Conservation (phyloP, 2,888 invertebrate species). For the Sminthurides aquaticus region DNA sequence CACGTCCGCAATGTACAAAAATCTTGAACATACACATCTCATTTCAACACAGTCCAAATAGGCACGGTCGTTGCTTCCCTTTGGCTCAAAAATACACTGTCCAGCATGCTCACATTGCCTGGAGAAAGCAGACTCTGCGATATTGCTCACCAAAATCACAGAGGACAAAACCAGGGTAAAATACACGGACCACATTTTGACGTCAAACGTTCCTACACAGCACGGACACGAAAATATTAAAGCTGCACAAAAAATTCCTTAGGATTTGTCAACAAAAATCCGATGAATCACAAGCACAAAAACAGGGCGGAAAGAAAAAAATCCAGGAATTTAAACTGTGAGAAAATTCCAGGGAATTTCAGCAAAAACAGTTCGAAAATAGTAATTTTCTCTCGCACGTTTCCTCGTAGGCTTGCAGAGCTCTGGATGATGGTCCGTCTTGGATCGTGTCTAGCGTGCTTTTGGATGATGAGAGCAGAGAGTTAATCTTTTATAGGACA, state of each 20-base stretch:
- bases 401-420: neutral
- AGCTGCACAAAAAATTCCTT: too few species aligned
- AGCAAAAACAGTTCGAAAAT: neutral
- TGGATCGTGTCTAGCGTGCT: neutral
- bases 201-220: too few species aligned
- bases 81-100: constrained; percentile 14
- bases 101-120: constrained; percentile 6
- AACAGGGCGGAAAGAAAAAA: neutral
- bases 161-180: neutral
- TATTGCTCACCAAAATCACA: neutral
- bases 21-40: constrained; percentile 12
- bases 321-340: neutral
- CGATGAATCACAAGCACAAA: neutral
- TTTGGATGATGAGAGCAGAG: neutral
- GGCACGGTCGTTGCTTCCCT: constrained; percentile 8
- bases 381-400: too few species aligned
- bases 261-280: neutral
- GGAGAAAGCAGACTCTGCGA: neutral
- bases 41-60: constrained; percentile 18
- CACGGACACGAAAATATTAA: too few species aligned
- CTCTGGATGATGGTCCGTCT: neutral
- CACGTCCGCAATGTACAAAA: constrained; percentile 18
- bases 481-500: neutral
- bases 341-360: neutral
- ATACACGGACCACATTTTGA: neutral